Percentiles rank a stretch among this genome's conserved stretches.
Conservation (phyloP, 2,113 vertebrate genomes). For the Burhinus bistriatus region DNA sequence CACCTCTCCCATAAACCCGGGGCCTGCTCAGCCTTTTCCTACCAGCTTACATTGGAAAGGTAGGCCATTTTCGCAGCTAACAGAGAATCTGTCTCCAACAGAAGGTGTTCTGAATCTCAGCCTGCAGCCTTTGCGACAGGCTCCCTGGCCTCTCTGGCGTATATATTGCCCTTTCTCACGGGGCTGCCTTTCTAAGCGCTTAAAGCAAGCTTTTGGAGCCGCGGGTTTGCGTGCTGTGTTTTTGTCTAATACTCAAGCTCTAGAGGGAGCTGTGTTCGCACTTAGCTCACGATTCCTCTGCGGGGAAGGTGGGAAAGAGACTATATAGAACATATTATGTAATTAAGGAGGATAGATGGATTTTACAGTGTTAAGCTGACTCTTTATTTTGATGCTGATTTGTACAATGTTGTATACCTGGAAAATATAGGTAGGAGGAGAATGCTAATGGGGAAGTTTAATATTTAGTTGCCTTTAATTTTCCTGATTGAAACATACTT, state of each 20-base stretch:
- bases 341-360: rapidly evolving
- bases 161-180: rapidly evolving
- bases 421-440: not conserved
- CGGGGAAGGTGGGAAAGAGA: not conserved
- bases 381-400: not conserved
- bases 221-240: rapidly evolving
- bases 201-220: not conserved
- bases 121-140: not conserved
- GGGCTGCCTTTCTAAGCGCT: not conserved
- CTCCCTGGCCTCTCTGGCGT: not conserved
- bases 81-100: not conserved
- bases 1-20: not conserved
- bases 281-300: not conserved
- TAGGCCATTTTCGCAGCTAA: not conserved
- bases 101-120: not conserved
- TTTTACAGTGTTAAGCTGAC: not conserved
- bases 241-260: not conserved
- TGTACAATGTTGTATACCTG: not conserved
- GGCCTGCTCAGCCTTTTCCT: not conserved
- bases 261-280: not conserved
- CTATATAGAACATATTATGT: rapidly evolving
- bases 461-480: not conserved
- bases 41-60: not conserved
- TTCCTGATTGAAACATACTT: not conserved
- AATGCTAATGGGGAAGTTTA: not conserved